phyloP scores from a whole-genome alignment of 2,113 vertebrate genomes.

The Boulengeromyrus knoepffleri region DNA sequence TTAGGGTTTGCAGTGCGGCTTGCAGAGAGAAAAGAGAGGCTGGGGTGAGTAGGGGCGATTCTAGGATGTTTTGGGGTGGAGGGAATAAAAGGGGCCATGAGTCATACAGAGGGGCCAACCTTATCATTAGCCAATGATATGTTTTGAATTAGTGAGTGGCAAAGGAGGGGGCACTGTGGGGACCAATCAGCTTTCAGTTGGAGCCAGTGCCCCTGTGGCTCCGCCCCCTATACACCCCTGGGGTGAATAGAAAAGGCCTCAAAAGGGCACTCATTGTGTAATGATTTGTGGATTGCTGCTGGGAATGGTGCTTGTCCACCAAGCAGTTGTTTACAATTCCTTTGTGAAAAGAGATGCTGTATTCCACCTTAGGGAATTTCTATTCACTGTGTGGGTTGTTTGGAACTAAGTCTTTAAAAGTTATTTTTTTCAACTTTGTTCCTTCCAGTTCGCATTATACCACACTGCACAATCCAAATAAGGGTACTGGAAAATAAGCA shows the following conservation, averaged over 20 bases:
- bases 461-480: neutral
- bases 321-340: neutral
- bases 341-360: neutral
- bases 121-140: neutral
- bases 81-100: neutral
- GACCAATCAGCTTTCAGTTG: neutral
- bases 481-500: neutral
- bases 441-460: neutral
- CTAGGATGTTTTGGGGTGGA: neutral
- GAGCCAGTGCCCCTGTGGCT: neutral
- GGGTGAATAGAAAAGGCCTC: neutral
- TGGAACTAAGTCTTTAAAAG: neutral
- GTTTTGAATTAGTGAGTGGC: neutral
- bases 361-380: neutral
- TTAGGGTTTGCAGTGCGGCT: neutral
- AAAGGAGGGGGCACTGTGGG: neutral
- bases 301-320: neutral
- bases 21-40: neutral
- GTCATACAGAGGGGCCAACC: neutral
- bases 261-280: neutral
- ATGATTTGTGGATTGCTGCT: neutral
- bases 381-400: neutral
- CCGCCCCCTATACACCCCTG: neutral
- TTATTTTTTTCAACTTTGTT: neutral
- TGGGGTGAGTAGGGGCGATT: neutral